Base-by-base conservation (phyloP, 1,140 invertebrate species). In the Armadillidium nasatum region DNA sequence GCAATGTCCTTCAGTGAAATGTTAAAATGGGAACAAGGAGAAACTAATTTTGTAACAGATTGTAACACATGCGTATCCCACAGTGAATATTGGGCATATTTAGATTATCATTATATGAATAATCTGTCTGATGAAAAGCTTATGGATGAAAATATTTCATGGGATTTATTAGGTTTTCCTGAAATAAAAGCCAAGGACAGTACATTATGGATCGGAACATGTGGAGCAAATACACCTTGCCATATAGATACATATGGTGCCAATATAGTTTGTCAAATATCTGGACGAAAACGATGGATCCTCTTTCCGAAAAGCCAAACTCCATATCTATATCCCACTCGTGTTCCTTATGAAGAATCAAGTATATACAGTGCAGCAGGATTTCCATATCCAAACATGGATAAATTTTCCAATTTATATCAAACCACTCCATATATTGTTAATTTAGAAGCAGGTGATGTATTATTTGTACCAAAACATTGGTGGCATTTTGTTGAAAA, bases 401-500 rank as follows among this genome's bases (percentile, higher is more conserved):
- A 76, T 22, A 73, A 76, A 50, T 83, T 77, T 43, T 68, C 74
- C 10, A 88, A 84, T 77, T 79, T 89, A 74, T 79, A 73, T 76
- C 85, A 82, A 82, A 79, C 79, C 13, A 81, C 75, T 67, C 88
- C 87, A 76, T 87, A 87, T 85, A 85, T 88, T 44, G 86, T 94
- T 21, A 87, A 85, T 22, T 85, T 98, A 44, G 86, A 91, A 70
- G 89, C 93, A 10, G 94, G 94, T 2, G 93, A 98, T 86, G 90
- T 95, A 7, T 85, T 98, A 10, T 89, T 93, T 83, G 91, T 98
- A 0, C 96, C 96, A 10, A 88, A 88, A 80, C 90, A 93, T 72
- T 98, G 95, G 95, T 98, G 96, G 96, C 96, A 98, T 88, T 96
- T 93, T 86, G 96, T 97, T 7, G 92, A 95, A 85, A 92, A 92